phyloP scores from a whole-genome alignment of 2,797 vertebrate genomes.

The Loriculus beryllinus region DNA sequence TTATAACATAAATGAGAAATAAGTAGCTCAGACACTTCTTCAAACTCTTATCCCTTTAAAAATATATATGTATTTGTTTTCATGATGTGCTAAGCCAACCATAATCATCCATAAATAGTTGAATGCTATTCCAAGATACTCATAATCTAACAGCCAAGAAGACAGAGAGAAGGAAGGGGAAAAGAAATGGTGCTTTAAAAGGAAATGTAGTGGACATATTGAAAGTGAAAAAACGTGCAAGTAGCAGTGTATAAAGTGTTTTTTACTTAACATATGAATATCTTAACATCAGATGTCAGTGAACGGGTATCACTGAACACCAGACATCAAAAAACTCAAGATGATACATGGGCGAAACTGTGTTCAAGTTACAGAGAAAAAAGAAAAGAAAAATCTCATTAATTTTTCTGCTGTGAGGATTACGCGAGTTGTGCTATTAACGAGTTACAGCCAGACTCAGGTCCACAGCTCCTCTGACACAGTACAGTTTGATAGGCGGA shows the following conservation, averaged over 20 bases:
- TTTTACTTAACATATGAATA: not conserved
- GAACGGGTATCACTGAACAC: not conserved
- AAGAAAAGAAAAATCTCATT: not conserved
- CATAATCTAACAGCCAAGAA: not conserved
- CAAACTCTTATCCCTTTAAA: not conserved
- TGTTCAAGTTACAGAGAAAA: not conserved
- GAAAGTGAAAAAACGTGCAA: not conserved
- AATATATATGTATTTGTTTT: not conserved
- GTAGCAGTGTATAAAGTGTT: not conserved
- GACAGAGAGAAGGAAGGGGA: not conserved
- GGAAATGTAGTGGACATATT: not conserved
- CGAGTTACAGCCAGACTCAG: not conserved
- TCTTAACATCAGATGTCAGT: not conserved
- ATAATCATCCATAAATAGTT: not conserved
- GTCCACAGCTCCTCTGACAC: not conserved
- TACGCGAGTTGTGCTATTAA: not conserved
- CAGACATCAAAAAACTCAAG: not conserved
- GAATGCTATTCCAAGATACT: not conserved
- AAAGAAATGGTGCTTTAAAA: not conserved
- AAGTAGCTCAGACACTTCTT: not conserved
- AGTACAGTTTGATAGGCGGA: not conserved
- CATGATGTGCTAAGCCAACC: not conserved
- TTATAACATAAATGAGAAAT: not conserved
- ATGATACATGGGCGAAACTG: not conserved
- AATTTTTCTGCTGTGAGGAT: not conserved